phyloP scores from a whole-genome alignment of 1,140 invertebrate species.

The Hycleus cichorii region DNA sequence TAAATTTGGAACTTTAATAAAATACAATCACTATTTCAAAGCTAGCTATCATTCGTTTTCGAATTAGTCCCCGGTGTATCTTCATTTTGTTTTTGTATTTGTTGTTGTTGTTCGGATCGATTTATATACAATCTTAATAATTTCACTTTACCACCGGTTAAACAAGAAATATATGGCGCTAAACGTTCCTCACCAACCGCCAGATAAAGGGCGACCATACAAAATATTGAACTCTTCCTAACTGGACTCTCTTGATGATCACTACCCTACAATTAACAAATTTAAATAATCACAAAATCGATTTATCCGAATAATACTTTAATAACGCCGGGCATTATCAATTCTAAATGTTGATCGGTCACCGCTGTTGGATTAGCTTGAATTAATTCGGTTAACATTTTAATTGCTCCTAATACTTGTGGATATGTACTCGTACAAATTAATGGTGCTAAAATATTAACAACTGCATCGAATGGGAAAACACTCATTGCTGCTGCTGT shows the following conservation, averaged over 20 bases:
- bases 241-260: constrained; percentile 82
- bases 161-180: constrained; percentile 64
- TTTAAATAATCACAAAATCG: constrained; percentile 27
- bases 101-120: constrained; percentile 22
- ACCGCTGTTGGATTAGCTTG: constrained; percentile 61
- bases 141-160: constrained; percentile 73
- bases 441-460: constrained; percentile 58
- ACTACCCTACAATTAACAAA: constrained; percentile 56
- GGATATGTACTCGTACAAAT: constrained; percentile 81
- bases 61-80: too few relatives aligned
- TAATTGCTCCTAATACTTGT: constrained; percentile 83
- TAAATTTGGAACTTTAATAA: too few relatives aligned
- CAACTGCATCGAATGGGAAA: constrained; percentile 41
- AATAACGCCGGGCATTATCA: constrained; percentile 81
- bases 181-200: constrained; percentile 77
- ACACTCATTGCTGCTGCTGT: constrained; percentile 35
- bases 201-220: constrained; percentile 86
- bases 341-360: constrained; percentile 64
- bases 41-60: too few relatives aligned
- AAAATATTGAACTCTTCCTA: constrained; percentile 89
- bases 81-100: too few relatives aligned
- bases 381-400: constrained; percentile 83
- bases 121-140: constrained; percentile 36
- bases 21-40: too few relatives aligned
- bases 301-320: constrained; percentile 50